A percentile compares a stretch with the other conserved stretches of the same genome.
These are phyloP conservation scores for Oscheius sp. DNA, from an alignment of 2,888 invertebrate species.

Conservation along the genomic window DNA sequence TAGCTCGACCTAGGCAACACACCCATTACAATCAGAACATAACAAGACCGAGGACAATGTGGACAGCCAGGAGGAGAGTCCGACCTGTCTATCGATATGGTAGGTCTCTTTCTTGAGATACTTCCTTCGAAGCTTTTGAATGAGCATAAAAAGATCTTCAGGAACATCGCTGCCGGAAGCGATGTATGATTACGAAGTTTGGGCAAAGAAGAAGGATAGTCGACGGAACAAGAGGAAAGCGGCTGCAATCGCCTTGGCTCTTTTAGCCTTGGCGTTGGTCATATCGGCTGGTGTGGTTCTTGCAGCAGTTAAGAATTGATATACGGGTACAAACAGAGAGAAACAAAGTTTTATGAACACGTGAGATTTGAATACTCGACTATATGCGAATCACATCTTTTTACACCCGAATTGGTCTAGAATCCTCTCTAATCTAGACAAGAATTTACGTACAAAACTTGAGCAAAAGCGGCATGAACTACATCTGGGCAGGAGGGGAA, in stretches of 20 bases:
- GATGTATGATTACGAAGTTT: conserved; percentile 33
- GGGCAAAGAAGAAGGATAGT: conserved; percentile 30
- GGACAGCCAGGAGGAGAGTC: conserved; percentile 7
- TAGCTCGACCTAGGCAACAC: conserved; percentile 1
- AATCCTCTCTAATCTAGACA: conserved; percentile 21
- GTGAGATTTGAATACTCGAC: conserved; percentile 5
- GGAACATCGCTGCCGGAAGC: conserved; percentile 27
- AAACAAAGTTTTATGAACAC: conserved; percentile 20
- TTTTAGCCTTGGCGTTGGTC: conserved; percentile 28
- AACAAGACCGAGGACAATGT: background rate
- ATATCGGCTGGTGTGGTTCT: conserved; percentile 34
- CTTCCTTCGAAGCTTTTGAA: background rate
- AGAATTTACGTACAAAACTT: conserved; percentile 31
- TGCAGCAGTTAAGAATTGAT: conserved; percentile 28
- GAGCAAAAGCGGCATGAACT: conserved; percentile 66
- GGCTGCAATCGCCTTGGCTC: conserved; percentile 24
- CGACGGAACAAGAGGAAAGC: conserved; percentile 13
- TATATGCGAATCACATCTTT: conserved; percentile 9
- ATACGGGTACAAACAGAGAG: conserved; percentile 12
- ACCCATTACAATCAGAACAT: conserved; percentile 5
- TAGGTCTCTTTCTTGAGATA: conserved; percentile 1
- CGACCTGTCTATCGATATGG: conserved; percentile 32
- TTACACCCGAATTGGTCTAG: conserved; percentile 4
- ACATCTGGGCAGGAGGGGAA: conserved; percentile 70
- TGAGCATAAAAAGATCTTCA: conserved; percentile 3